Evolutionary conservation across 2,113 vertebrate genomes (phyloP), one percentile per base, ranked within the genome.

Genomic region (Neodon shergylaensis): DNA sequence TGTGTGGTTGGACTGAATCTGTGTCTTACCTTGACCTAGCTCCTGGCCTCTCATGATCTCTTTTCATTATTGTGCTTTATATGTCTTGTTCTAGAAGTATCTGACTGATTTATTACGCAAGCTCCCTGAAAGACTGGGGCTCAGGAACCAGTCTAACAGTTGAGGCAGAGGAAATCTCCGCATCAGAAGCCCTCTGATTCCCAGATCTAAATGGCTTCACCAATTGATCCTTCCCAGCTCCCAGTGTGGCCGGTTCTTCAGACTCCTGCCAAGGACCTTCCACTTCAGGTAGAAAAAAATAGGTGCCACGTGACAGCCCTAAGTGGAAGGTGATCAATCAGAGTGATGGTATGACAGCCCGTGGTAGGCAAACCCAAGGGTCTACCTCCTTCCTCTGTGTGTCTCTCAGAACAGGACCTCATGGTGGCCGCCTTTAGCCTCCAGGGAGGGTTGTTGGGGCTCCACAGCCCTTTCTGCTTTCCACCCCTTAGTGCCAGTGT

Each of bases 181-280:
- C 28, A 54, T 17, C 2, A 24, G 66, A 84, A 95, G 44, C 6
- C 68, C 77, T 74, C 24, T 39, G 58, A 28, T 76, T 39, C 36
- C 9, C 42, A 87, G 66, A 52, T 33, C 26, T 70, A 44, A 94
- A 95, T 68, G 86, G 82, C 44, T 82, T 87, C 0, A 1, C 49
- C 79, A 26, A 4, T 26, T 94, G 70, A 36, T 72, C 39, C 66
- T 92, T 95, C 63, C 44, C 36, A 78, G 36, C 63, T 92, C 44
- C 78, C 81, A 90, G 78, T 54, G 88, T 85, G 36, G 81, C 88
- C 70, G 42, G 84, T 58, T 94, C 22, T 82, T 88, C 66, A 74
- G 5, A 13, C 28, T 77, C 11, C 6, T 39, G 22, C n/a, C 73
- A 33, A 22, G 52, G 16, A 63, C 36, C 26, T 93, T 87, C 52